Percentiles rank a stretch among this genome's conserved stretches.
Evolutionary conservation across 2,888 invertebrate genomes (phyloP).

Genomic region (Hemithea aestivaria): DNA sequence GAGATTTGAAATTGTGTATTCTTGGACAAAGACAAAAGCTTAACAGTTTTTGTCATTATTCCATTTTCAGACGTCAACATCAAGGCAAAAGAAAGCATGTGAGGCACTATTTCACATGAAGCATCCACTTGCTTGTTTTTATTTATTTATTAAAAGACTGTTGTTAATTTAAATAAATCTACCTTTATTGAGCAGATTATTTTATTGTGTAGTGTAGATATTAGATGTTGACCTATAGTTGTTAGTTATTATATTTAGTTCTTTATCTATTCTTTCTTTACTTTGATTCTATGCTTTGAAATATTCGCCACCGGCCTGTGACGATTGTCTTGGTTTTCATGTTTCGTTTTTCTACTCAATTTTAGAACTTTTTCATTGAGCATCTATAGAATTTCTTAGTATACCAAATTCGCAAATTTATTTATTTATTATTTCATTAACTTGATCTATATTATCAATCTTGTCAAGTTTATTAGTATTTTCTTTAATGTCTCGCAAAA

Average conservation of each 20-base stretch:
- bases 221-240: constrained; percentile 7
- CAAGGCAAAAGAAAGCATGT: constrained; percentile 66
- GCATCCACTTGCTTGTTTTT: constrained; percentile 22
- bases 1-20: too few relatives aligned
- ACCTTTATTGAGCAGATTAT: constrained; percentile 10
- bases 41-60: constrained; percentile 44
- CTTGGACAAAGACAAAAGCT: constrained; percentile 16
- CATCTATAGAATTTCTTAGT: too few relatives aligned
- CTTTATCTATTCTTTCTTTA: constrained; percentile 11
- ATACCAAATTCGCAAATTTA: too few relatives aligned
- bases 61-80: constrained; percentile 65
- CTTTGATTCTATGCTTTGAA: constrained; percentile 17
- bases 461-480: too few relatives aligned
- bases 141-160: constrained; percentile 21
- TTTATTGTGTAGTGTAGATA: constrained; percentile 12
- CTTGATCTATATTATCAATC: too few relatives aligned
- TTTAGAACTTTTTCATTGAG: background rate
- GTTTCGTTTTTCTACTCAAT: constrained; percentile 3
- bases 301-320: constrained; percentile 18
- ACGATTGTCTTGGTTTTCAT: constrained; percentile 20
- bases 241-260: constrained; percentile 10
- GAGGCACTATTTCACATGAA: constrained; percentile 58
- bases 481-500: too few relatives aligned
- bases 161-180: constrained; percentile 23
- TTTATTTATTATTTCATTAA: too few relatives aligned